Evolutionary conservation across 2,888 invertebrate genomes (phyloP), one percentile per base, ranked within the genome.

Genomic region (Leucoma salicis): DNA sequence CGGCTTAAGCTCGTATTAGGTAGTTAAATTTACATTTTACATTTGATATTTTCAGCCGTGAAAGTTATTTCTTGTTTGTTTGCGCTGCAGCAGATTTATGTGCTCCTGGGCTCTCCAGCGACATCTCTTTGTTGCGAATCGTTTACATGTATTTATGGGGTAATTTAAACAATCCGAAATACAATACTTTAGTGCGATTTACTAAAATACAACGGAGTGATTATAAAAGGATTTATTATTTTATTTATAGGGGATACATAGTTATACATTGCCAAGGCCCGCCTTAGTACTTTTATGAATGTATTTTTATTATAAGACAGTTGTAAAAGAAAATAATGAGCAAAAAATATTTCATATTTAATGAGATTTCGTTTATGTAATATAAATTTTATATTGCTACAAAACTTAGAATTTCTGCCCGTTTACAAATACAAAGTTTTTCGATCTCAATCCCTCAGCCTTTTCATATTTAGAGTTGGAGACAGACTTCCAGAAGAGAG

Each of bases 11-110:
- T 72, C 79, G 83, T 78, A 87, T 86, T 87, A 87, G 85, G 86
- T 80, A 82, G 78, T 87, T 85, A 85, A 84, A 86, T 87, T 86
- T 85, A 85, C 86, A 86, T 84, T 85, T 84, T 80, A 78, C 83
- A 82, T 85, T 85, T 84, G 82, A 85, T 84, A 84, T 82, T 84
- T 84, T 78, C 80, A 78, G 78, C 83, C 83, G 85, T 84, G 85
- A 82, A 82, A 78, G 78, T 81, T 76, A 82, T 82, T 75, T 77
- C 74, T 74, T 76, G 76, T 74, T 72, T 70, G 73, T 73, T 67
- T 70, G 68, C 59, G 65, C 64, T 58, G 63, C 67, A 64, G 61
- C 64, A 69, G 79, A 86, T 84, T 86, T 86, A 84, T 84, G 48
- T 66, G 64, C 63, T 66, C 63, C 71, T 66, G 72, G 64, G 64